Evolutionary conservation across 2,113 vertebrate species (phyloP).

Genomic region (Pagrus major): DNA sequence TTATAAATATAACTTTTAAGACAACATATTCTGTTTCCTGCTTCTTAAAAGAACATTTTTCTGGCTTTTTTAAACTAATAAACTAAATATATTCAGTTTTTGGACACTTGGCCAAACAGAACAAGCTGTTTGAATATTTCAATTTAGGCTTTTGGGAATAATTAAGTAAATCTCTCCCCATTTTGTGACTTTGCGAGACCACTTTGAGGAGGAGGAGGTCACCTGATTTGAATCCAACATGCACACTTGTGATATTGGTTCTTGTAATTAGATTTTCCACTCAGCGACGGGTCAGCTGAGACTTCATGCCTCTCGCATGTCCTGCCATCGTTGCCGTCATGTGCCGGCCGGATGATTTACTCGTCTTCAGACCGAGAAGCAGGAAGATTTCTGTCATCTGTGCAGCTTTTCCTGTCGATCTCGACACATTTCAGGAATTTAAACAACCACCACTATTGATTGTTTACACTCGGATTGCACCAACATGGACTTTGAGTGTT

Average conservation of each 20-base stretch:
- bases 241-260: slow-evolving; percentile 53
- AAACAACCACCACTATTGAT: slow-evolving; percentile 8
- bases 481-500: slow-evolving; percentile 42
- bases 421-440: not conserved
- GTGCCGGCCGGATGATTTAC: not conserved
- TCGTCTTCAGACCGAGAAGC: not conserved
- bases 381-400: not conserved
- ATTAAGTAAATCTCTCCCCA: not conserved
- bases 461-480: not conserved
- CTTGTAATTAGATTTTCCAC: slow-evolving; percentile 69
- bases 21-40: not conserved
- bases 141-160: not conserved
- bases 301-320: slow-evolving; percentile 5
- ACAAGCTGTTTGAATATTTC: not conserved
- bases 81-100: not conserved
- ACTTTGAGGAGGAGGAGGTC: slow-evolving; percentile 9
- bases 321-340: slow-evolving; percentile 24
- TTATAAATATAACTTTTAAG: no score
- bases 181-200: not conserved
- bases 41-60: not conserved
- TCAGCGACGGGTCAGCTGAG: slow-evolving; percentile 73
- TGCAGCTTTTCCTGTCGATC: not conserved
- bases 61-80: not conserved
- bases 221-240: slow-evolving; percentile 40
- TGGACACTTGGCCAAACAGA: not conserved